Evolutionary conservation across 1,140 invertebrate species (phyloP), one percentile per base, ranked within the genome.

Genomic region (Diorhabda elongata): DNA sequence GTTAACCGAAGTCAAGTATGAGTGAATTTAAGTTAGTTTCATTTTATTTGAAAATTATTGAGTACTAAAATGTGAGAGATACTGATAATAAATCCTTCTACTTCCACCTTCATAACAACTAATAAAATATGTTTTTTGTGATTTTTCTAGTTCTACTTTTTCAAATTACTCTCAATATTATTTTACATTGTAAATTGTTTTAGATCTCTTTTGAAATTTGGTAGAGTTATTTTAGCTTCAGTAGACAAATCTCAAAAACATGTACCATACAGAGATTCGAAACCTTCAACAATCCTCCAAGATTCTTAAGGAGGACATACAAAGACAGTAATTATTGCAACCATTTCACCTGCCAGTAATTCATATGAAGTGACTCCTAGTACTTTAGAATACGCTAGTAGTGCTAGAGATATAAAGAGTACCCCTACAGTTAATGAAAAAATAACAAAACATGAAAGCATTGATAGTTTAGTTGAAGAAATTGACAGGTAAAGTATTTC

Each of bases 221-320:
- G 97, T 0, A 85, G 97, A 77, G 96, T 98, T n/a, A 99, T 99
- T 69, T 0, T 11, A 11, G 90, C 94, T 5, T 83, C 99, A n/a
- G 96, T 97, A 6, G 95, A 98, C 81, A 77, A 90, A 64, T 68
- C 66, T 26, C 62, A 66, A 41, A 68, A 72, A 63, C 70, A 75
- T 64, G 65, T 75, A 6, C 74, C 72, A 3, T 77, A 74, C 58
- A 73, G 96, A 80, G 95, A 98, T 80, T 96, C 94, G 3, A 98
- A 98, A 83, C 84, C 98, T 61, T 98, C 96, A 2, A 85, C 95
- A 65, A 86, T 98, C 63, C 82, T 99, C 1, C 96, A 98, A 86
- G 97, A 99, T 78, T 98, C 96, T 44, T 84, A 98, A 2, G 97
- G 97, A n/a, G 97, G 97, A 96, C 97, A 84, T 97, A n/a, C n/a